Conservation (phyloP, 2,888 invertebrate species). For the Pseudococcus longispinus region DNA sequence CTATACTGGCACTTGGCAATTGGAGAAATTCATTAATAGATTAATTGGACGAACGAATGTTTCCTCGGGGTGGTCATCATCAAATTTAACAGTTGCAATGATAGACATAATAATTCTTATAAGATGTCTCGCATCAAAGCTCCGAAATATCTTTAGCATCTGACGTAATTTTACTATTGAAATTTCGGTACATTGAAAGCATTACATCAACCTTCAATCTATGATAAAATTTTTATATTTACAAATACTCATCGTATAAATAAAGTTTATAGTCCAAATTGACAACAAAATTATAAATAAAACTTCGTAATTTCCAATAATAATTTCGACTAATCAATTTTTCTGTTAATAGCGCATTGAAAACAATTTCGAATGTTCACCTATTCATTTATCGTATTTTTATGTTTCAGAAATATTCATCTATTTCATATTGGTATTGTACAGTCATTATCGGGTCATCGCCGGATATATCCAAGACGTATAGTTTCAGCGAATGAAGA, state of each 20-base stretch:
- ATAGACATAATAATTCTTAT: background rate
- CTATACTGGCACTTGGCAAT: background rate
- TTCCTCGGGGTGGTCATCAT: background rate
- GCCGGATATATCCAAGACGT: background rate
- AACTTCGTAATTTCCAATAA: too few species aligned
- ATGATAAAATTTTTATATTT: too few species aligned
- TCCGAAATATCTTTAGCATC: background rate
- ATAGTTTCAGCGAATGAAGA: background rate
- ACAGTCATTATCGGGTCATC: conserved; percentile 19
- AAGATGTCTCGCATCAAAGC: background rate
- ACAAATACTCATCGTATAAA: too few species aligned
- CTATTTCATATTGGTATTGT: conserved; percentile 15
- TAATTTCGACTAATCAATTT: background rate
- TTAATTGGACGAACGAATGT: background rate
- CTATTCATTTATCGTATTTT: background rate
- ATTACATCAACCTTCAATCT: too few species aligned
- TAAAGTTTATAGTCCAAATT: too few species aligned
- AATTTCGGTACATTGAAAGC: too few species aligned
- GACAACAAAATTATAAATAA: too few species aligned
- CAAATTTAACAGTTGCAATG: background rate
- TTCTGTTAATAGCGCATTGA: too few species aligned
- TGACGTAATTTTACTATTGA: background rate
- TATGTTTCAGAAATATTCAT: conserved; percentile 32
- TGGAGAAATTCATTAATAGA: background rate
- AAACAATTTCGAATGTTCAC: background rate